Base-by-base conservation (phyloP, 1,140 invertebrate genomes). In the Lordiphosa mommai region DNA sequence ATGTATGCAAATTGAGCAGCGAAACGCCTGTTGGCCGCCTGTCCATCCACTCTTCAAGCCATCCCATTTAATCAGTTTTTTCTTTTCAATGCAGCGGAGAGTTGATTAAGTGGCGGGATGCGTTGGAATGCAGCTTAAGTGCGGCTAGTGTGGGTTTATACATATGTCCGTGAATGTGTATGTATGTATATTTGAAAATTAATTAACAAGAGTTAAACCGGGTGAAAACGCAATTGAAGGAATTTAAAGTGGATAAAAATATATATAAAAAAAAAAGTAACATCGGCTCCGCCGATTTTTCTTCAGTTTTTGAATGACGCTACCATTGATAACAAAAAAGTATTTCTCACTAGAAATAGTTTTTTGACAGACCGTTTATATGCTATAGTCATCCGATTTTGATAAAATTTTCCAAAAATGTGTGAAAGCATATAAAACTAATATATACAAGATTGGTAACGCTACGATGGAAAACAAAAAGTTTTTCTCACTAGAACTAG, bases 1-100 rank as follows among this genome's bases (percentile, higher is more conserved):
- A 82, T 80, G 66, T 72, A 80, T 80, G 76, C 76, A 82, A 80
- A 80, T 80, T 80, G 76, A 56, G 55, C 44, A 50, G 63, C 37
- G 57, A 33, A 59, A 49, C 41, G 51, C 55, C 57, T 38, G 49
- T 7, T 43, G 27, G 17, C 38, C 37, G 50, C n/a, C n/a, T n/a
- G n/a, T 7, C 6, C 23, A 27, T 27, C 6, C 23, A 1, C 52
- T 48, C 46, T 56, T 60, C 33, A 56, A 63, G 63, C 73, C 76
- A 71, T 64, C 71, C 77, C 82, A 80, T 80, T 82, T 84, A 82
- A 74, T 69, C 66, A 51, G 77, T 17, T 43, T 48, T 47, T 23
- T 32, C 27, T 37, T 10, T 20, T 14, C 17, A n/a, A 29, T 51
- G 44, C 17, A 23, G 48, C 30, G 29, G 30, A n/a, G 44, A 10